Evolutionary conservation across 2,888 invertebrate species (phyloP), one percentile per base, ranked within the genome.

Genomic region (Leptinotarsa peninsularis): DNA sequence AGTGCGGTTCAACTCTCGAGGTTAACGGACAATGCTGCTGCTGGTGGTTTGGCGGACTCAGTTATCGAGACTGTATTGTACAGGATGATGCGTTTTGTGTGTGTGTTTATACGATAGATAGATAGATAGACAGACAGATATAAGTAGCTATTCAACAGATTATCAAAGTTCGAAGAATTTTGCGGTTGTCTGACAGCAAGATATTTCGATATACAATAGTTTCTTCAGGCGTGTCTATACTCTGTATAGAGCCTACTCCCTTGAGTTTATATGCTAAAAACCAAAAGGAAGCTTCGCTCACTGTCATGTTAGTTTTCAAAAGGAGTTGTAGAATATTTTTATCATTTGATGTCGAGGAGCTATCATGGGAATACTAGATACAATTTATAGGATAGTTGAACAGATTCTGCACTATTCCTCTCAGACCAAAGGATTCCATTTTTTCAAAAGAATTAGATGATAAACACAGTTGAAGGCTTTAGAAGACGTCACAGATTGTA

Each of bases 21-120:
- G 58, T 58, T 58, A 58, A 58, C 58, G 58, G 58, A 58, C 58
- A 58, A 58, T 58, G 21, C 4, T 58, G 18, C 21, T 21, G 18
- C 13, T 23, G 58, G 14, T 58, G 3, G 14, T 58, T 58, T 27
- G 58, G 15, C 23, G 27, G 23, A 23, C 13, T 23, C 21, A 27
- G 23, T 58, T 58, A 23, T 23, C 23, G 27, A n/a, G 54, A 54
- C 58, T 4, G 23, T 23, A 23, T 17, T 15, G 58, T 58, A 58
- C 58, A 58, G 58, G 58, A 21, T 23, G 58, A 15, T 58, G 14
- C 23, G 1, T 52, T 21, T 23, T 58, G 10, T 43, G 10, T 43
- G 58, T 58, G 10, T 43, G 10, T 10, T 5, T 33, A 33, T 33
- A 33, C 27, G 27, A 5, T 33, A 33, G 5, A 33, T 33, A 50